These are phyloP conservation scores for Apamea sordens DNA, from an alignment of 2,888 invertebrate genomes.

Conservation along the genomic window DNA sequence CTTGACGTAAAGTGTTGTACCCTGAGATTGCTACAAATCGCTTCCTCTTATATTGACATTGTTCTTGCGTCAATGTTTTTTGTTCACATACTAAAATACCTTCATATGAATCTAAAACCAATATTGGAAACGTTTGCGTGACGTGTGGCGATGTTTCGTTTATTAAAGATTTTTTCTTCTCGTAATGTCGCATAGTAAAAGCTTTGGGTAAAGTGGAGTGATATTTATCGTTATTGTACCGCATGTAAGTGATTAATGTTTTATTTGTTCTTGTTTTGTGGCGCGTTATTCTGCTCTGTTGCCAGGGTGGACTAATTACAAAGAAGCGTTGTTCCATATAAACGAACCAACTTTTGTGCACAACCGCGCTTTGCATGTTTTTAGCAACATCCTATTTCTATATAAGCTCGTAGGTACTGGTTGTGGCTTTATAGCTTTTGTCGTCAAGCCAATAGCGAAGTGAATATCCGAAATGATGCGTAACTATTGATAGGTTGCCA, in stretches of 20 bases:
- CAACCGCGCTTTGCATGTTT: constrained; percentile 27
- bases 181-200: constrained; percentile 44
- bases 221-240: constrained; percentile 56
- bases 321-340: constrained; percentile 42
- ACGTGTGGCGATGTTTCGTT: constrained; percentile 52
- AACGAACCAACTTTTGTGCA: constrained; percentile 30
- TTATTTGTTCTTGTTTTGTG: constrained; percentile 49
- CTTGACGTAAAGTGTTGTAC: constrained; percentile 64
- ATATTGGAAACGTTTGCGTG: constrained; percentile 54
- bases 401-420: background rate
- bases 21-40: constrained; percentile 64
- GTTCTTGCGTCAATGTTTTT: constrained; percentile 61
- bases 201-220: constrained; percentile 46
- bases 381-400: constrained; percentile 11
- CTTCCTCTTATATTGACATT: constrained; percentile 66
- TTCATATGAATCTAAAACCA: constrained; percentile 49
- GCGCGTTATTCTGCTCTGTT: constrained; percentile 39
- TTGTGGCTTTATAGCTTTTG: constrained; percentile 13
- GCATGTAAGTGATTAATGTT: constrained; percentile 57
- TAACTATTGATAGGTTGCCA: constrained; percentile 53
- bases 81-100: constrained; percentile 54
- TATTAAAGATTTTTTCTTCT: constrained; percentile 44
- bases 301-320: constrained; percentile 48
- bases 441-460: constrained; percentile 30
- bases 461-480: constrained; percentile 48